phyloP scores from a whole-genome alignment of 2,888 invertebrate genomes.

The Amaurobius ferox region DNA sequence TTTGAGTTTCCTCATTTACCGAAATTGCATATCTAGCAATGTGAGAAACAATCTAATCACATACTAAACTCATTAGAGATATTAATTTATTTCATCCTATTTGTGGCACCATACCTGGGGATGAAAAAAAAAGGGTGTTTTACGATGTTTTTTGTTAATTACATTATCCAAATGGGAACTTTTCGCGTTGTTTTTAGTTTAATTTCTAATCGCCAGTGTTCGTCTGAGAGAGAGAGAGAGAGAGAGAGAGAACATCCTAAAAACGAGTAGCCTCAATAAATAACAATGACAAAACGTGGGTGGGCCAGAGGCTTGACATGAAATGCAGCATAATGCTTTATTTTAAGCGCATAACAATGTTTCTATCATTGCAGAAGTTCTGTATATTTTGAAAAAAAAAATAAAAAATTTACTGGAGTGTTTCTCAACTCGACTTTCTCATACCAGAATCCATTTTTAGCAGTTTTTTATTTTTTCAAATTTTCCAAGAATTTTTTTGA shows the following conservation, averaged over 20 bases:
- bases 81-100: neutral
- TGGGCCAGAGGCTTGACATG: neutral
- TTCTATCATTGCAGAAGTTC: too few relatives aligned
- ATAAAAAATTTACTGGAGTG: too few relatives aligned
- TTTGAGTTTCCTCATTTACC: too few relatives aligned
- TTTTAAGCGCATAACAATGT: too few relatives aligned
- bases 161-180: constrained; percentile 1
- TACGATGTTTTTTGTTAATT: constrained; percentile 14
- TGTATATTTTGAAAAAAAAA: too few relatives aligned
- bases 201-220: neutral
- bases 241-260: too few relatives aligned
- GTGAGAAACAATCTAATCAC: neutral
- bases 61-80: neutral
- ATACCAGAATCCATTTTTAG: too few relatives aligned
- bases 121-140: neutral
- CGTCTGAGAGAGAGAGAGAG: neutral
- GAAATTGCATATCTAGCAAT: neutral
- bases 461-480: too few relatives aligned
- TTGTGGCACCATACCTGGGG: neutral
- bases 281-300: neutral
- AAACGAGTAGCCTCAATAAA: neutral
- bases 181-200: neutral
- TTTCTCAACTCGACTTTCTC: too few relatives aligned
- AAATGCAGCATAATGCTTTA: too few relatives aligned
- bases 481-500: too few relatives aligned